Evolutionary conservation across 30 jellyfish, hydroid and myxozoan species (phyloP).

Genomic region (Aurelia sp.): DNA sequence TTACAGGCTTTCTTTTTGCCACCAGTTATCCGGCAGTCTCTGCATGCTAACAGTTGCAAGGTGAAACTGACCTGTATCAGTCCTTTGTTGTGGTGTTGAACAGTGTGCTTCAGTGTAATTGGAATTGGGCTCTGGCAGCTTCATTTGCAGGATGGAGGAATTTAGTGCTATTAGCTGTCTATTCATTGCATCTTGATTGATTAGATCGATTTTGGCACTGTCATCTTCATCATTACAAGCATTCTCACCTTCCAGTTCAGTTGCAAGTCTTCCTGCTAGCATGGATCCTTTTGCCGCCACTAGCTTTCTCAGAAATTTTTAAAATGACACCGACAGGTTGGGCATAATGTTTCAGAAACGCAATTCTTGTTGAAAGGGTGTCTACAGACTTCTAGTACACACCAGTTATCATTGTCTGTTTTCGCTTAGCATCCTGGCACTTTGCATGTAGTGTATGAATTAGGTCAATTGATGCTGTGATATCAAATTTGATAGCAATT

Average conservation of each 20-base stretch:
- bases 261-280: neutral
- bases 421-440: constrained; percentile 7
- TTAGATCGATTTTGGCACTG: constrained; percentile 8
- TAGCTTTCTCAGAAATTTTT: neutral
- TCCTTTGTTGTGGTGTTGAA: too few relatives aligned
- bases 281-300: neutral
- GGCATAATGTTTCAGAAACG: neutral
- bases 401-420: neutral
- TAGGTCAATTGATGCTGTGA: constrained; percentile 3
- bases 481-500: neutral
- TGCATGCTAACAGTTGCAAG: too few relatives aligned
- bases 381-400: neutral
- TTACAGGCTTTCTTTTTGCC: too few relatives aligned
- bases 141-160: neutral
- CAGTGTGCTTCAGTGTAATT: neutral
- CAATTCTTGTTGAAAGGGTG: neutral
- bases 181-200: neutral
- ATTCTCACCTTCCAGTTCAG: neutral
- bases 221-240: neutral
- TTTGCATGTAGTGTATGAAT: neutral
- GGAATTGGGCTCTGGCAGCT: neutral
- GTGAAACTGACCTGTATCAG: too few relatives aligned
- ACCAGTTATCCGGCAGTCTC: too few relatives aligned
- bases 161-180: neutral
- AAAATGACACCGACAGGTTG: constrained; percentile 3